A percentile compares a stretch with the other conserved stretches of the same genome.
Conservation (phyloP, 2,888 invertebrate species). For the Heliconius hortense region DNA sequence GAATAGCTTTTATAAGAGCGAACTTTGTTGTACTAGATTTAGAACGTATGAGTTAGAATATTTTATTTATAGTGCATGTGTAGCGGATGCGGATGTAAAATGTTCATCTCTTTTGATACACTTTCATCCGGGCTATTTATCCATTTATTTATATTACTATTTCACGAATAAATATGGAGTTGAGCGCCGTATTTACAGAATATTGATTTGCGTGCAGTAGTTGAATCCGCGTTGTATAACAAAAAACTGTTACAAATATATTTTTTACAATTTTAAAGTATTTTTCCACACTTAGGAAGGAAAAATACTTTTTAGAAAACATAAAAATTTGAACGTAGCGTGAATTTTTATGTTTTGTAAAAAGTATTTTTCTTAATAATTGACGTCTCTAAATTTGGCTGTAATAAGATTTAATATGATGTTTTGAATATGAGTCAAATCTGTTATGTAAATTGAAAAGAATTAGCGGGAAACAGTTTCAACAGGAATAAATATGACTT, state of each 20-base stretch:
- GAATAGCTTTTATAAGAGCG: conserved; percentile 6
- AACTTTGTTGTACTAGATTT: not conserved
- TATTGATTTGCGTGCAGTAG: not conserved
- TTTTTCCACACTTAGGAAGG: too few relatives aligned
- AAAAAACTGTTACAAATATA: too few relatives aligned
- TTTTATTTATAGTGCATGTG: conserved; percentile 3
- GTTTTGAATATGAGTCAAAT: not conserved
- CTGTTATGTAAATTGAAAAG: not conserved
- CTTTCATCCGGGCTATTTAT: not conserved
- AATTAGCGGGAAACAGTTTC: not conserved
- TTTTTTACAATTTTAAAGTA: too few relatives aligned
- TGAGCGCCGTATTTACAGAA: not conserved
- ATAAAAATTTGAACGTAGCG: too few relatives aligned
- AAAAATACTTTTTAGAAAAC: too few relatives aligned
- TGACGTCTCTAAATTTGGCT: not conserved
- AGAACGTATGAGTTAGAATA: conserved; percentile 10
- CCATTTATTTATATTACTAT: not conserved
- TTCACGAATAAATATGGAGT: too few relatives aligned
- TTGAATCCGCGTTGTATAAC: not conserved
- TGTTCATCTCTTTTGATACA: conserved; percentile 10
- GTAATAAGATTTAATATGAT: not conserved
- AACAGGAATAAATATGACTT: not conserved
- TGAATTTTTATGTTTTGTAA: too few relatives aligned
- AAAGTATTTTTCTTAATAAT: not conserved
- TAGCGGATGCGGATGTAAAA: not conserved